Base-by-base conservation (phyloP, 2,888 invertebrate genomes). In the Listrodromus nycthemerus region DNA sequence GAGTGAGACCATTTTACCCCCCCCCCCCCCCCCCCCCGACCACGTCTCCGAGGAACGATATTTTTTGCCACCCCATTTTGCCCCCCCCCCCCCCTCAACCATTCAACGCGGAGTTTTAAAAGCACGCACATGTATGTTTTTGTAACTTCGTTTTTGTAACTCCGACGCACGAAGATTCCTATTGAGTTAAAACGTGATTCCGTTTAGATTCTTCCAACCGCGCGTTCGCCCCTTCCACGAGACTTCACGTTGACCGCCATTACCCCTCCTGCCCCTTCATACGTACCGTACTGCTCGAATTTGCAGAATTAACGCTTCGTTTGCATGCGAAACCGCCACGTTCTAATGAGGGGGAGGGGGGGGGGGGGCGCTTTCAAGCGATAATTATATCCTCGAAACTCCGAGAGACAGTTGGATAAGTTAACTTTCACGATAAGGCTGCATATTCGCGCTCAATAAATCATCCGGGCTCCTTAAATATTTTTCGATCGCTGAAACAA, bases 371-470 rank as follows among this genome's bases (percentile, higher is more conserved):
- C 76, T 71, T 30, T 33, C 65, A 19, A 55, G 70, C 79, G 79
- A 55, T 83, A 83, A 83, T 83, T 80, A 80, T 83, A 83, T 83
- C 75, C 76, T 67, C 75, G 66, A n/a, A 80, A 67, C 48, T 55
- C 48, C 48, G 75, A 58, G 66, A 79, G 73, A 70, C 63, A 24
- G 19, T 27, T 50, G 63, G 19, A 67, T 55, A 52, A 74, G 30
- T 75, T 55, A 75, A 55, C 71, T 71, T 76, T 70, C 65, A 52
- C 66, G 79, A 83, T 79, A 67, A 78, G 45, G 66, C 24, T 80
- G 81, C 78, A 80, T 81, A 80, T 79, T 85, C 76, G 73, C 73
- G 45, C 27, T n/a, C 74, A 63, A 21, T 33, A 21, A 27, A 58
- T 50, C 13, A 24, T 55, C 41, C 45, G 27, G 0, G 5, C 16